These are phyloP conservation scores for Ahaetulla prasina DNA, from an alignment of 2,113 vertebrate genomes.

Conservation along the genomic window DNA sequence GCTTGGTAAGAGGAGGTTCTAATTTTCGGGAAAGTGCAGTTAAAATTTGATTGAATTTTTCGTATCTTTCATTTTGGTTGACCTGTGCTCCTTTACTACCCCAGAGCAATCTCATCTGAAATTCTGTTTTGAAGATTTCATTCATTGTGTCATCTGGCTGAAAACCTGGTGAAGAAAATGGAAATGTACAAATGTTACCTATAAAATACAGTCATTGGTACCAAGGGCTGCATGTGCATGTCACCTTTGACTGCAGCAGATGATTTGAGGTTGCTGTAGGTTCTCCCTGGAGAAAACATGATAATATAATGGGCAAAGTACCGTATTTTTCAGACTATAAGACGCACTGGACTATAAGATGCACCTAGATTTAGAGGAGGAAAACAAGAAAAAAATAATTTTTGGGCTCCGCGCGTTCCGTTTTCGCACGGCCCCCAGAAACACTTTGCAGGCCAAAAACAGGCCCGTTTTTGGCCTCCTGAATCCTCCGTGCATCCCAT, in stretches of 20 bases:
- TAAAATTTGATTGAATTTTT: constrained; percentile 95
- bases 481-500: too few relatives aligned
- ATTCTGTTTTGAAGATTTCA: constrained; percentile 94
- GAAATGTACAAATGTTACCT: constrained; percentile 10
- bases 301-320: background rate
- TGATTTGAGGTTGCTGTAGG: background rate
- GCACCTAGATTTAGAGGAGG: too few relatives aligned
- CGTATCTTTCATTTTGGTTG: constrained; percentile 85
- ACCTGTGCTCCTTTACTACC: constrained; percentile 92
- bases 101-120: constrained; percentile 94
- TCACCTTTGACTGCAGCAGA: background rate
- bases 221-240: background rate
- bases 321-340: too few relatives aligned
- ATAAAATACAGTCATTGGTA: background rate
- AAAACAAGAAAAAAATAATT: too few relatives aligned
- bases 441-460: too few relatives aligned
- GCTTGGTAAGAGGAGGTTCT: constrained; percentile 78
- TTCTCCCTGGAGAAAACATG: background rate
- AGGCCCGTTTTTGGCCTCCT: too few relatives aligned
- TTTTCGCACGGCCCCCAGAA: too few relatives aligned
- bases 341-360: too few relatives aligned
- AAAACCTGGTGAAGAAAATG: constrained; percentile 74
- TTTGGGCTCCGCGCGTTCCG: too few relatives aligned
- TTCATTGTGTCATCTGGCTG: constrained; percentile 83
- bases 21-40: constrained; percentile 92